A percentile compares a stretch with the other conserved stretches of the same genome.
These are phyloP conservation scores for Microplitis deprimator DNA, from an alignment of 2,888 invertebrate genomes.

Conservation along the genomic window DNA sequence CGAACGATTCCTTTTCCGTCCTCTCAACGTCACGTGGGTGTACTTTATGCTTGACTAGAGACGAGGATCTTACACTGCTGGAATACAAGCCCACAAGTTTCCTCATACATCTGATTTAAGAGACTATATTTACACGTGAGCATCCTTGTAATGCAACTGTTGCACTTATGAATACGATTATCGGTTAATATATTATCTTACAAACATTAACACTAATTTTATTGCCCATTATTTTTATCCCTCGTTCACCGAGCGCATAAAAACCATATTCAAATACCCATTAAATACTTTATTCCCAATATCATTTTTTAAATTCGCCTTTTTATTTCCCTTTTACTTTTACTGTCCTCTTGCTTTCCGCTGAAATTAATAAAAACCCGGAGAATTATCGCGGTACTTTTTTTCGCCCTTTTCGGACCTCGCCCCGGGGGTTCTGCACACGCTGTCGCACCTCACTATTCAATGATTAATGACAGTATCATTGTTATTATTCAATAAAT, in stretches of 20 bases:
- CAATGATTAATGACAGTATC: neutral
- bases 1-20: constrained; percentile 45
- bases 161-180: constrained; percentile 63
- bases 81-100: neutral
- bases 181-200: constrained; percentile 57
- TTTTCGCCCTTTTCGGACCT: neutral
- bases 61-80: neutral
- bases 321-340: neutral
- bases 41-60: constrained; percentile 53
- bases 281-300: too few relatives aligned
- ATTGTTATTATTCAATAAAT: neutral
- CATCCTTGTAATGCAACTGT: constrained; percentile 58
- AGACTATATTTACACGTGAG: constrained; percentile 46
- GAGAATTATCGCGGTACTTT: neutral
- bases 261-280: too few relatives aligned
- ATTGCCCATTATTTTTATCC: neutral
- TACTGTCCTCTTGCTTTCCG: neutral
- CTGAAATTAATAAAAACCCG: neutral
- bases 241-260: too few relatives aligned
- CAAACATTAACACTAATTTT: neutral
- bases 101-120: constrained; percentile 50
- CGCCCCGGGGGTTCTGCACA: neutral
- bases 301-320: neutral
- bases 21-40: constrained; percentile 53
- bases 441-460: neutral